A percentile compares a stretch with the other conserved stretches of the same genome.
Evolutionary conservation across 1,140 invertebrate genomes (phyloP).

Genomic region (Rhizoglyphus robini): DNA sequence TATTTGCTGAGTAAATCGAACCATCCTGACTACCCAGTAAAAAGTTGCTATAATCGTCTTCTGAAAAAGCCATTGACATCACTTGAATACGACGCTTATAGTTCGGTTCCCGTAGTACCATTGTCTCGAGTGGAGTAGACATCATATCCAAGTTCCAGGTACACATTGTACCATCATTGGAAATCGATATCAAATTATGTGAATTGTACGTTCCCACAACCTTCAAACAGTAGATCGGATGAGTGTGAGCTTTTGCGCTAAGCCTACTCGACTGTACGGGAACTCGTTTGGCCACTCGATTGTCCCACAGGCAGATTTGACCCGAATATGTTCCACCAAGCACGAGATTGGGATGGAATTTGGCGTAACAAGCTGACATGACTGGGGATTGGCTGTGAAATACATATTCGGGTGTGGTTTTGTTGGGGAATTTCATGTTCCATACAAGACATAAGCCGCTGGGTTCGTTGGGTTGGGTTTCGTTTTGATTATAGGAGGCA

Average conservation of each 20-base stretch:
- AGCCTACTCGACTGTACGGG: conserved; percentile 89
- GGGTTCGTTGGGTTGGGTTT: conserved; percentile 86
- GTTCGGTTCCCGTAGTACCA: conserved; percentile 70
- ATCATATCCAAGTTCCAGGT: conserved; percentile 98
- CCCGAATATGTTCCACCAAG: conserved; percentile 92
- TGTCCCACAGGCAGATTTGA: conserved; percentile 98
- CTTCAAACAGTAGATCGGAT: conserved; percentile 78
- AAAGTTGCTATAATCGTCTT: conserved; percentile 92
- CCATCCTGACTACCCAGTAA: conserved; percentile 93
- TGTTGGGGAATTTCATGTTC: conserved; percentile 98
- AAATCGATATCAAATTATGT: conserved; percentile 94
- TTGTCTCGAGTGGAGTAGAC: conserved; percentile 66
- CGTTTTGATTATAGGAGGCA: conserved; percentile 89
- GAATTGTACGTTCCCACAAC: conserved; percentile 98
- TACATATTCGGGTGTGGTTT: conserved; percentile 87
- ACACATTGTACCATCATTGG: conserved; percentile 90
- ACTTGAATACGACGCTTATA: conserved; percentile 84
- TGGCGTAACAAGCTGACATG: conserved; percentile 89
- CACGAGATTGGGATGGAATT: conserved; percentile 94
- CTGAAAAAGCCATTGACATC: conserved; percentile 79
- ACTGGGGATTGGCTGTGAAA: conserved; percentile 96
- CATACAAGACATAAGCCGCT: conserved; percentile 92
- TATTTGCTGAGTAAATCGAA: conserved; percentile 82
- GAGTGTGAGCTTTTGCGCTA: conserved; percentile 78
- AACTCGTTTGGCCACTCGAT: conserved; percentile 86